Evolutionary conservation across 1,140 invertebrate species (phyloP).

Genomic region (Sinella curviseta): DNA sequence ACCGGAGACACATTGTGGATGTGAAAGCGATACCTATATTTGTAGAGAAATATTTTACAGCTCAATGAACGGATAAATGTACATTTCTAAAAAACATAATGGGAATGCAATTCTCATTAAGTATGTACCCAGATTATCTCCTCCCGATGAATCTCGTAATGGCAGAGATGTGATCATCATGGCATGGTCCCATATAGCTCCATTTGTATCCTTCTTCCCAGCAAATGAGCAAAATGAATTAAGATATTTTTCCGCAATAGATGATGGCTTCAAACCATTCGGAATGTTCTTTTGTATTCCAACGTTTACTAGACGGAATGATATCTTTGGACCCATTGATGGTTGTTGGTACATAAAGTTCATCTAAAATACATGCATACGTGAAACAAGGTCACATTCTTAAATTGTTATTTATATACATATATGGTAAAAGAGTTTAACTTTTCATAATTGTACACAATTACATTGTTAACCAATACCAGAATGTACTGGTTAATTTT

Average conservation of each 20-base stretch:
- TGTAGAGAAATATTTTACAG: too few relatives aligned
- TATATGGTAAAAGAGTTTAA: too few relatives aligned
- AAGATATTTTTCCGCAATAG: not conserved
- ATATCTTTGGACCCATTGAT: conserved; percentile 3
- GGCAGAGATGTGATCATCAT: conserved; percentile 27
- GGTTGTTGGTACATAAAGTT: conserved; percentile 26
- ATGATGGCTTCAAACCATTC: not conserved
- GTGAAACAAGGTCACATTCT: not conserved
- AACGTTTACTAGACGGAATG: conserved; percentile 17
- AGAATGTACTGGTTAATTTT: conserved; percentile 8
- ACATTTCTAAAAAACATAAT: too few relatives aligned
- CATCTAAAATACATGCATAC: conserved; percentile 9
- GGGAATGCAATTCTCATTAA: too few relatives aligned
- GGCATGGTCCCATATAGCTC: conserved; percentile 30
- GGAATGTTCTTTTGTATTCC: conserved; percentile 17
- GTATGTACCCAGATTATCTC: conserved; percentile 1
- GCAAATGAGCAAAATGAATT: conserved; percentile 24
- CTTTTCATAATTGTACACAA: not conserved
- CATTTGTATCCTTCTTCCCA: conserved; percentile 4
- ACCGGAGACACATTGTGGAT: conserved; percentile 17
- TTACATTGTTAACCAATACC: not conserved
- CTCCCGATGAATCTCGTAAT: not conserved
- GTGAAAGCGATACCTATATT: conserved; percentile 15
- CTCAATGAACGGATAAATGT: too few relatives aligned
- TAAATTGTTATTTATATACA: not conserved